Base-by-base conservation (phyloP, 2,797 vertebrate genomes). In the Smutsia temminckii region DNA sequence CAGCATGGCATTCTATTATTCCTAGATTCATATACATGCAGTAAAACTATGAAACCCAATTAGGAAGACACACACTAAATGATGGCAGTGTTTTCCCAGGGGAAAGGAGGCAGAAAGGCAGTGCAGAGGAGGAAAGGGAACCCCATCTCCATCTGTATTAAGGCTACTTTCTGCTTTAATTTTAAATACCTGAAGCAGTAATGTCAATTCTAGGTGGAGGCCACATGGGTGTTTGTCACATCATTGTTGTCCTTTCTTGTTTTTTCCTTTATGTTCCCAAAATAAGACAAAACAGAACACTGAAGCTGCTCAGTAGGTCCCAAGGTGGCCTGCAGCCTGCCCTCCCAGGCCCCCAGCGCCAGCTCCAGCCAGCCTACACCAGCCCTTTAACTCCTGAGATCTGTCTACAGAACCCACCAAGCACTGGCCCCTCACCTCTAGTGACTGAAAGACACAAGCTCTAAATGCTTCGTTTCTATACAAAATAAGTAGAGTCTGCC, bases 181-280 rank as follows among this genome's bases (percentile, higher is more conserved):
- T 79, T 61, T 55, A 74, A 93, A 95, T 25, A 89, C 21, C 83
- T n/a, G n/a, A 86, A 78, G 53, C 72, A 74, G 68, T 81, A 71
- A 27, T n/a, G 49, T 72, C 90, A 69, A 6, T 77, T 85, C 42
- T 74, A 20, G 34, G 61, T 17, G 25, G 34, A 23, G 29, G 74
- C 32, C 71, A 16, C 49, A 42, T 5, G 40, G 21, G 85, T 14
- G 20, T 83, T 80, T 51, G 23, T 68, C 69, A 59, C 3, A 16
- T 64, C 71, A 79, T n/a, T 17, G 75, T 46, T 68, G n/a, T 59
- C n/a, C 17, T 66, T 69, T 51, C 37, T 32, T 57, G 3, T 16
- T 53, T 71, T 88, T 57, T 14, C 20, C 10, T 49, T 68, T 13
- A 40, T 72, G 29, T 66, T 75, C 64, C 95, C 93, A 68, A 42